Evolutionary conservation across 2,888 invertebrate genomes (phyloP).

Genomic region (Frankliniella intonsa): DNA sequence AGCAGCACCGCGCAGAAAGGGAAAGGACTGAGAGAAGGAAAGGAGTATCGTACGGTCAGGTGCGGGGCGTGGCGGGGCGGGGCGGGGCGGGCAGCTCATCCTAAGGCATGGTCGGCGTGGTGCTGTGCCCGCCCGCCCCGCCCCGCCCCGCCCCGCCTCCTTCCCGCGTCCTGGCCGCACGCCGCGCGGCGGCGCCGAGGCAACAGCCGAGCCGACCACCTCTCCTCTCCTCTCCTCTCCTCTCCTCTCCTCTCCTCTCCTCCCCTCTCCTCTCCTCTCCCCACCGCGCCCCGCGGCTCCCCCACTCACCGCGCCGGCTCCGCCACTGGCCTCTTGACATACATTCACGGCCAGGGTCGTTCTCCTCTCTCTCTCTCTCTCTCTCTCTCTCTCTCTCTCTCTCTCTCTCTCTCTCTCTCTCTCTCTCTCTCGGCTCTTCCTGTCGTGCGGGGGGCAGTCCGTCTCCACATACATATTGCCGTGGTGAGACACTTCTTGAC

Average conservation of each 20-base stretch:
- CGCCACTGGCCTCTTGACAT: constrained; percentile 1
- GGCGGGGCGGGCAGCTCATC: neutral
- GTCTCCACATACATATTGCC: too few species aligned
- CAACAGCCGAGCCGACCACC: neutral
- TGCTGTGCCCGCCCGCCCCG: neutral
- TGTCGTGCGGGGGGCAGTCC: too few species aligned
- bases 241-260: constrained; percentile 1
- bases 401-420: too few species aligned
- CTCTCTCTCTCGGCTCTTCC: too few species aligned
- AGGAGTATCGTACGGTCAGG: neutral
- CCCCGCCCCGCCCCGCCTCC: neutral
- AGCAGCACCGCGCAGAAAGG: neutral
- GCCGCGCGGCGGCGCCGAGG: neutral
- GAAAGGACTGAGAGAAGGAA: neutral
- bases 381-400: too few species aligned
- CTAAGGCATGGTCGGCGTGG: neutral
- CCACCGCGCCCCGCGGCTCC: neutral
- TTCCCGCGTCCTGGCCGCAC: neutral
- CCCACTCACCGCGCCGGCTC: neutral
- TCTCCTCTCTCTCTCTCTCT: too few species aligned
- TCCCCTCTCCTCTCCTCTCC: neutral
- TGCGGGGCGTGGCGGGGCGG: neutral
- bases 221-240: constrained; percentile 1
- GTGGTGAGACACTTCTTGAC: too few species aligned
- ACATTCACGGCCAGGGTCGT: neutral